A percentile compares a stretch with the other conserved stretches of the same genome.
Conservation (phyloP, 2,888 invertebrate species). For the Diarsia rubi region DNA sequence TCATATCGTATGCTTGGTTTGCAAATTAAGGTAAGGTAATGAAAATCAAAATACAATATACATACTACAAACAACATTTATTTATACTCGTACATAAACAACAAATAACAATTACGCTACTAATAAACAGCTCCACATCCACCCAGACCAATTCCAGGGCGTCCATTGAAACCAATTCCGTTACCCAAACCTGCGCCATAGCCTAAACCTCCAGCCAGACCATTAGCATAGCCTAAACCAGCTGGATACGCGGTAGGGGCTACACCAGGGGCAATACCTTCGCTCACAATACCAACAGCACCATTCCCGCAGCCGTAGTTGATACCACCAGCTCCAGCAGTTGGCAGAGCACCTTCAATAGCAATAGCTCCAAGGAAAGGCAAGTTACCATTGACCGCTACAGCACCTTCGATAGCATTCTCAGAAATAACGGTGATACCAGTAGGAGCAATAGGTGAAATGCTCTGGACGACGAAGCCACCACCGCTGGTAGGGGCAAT, state of each 20-base stretch:
- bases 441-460: constrained; percentile 72
- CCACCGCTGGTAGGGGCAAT: constrained; percentile 64
- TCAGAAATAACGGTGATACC: constrained; percentile 72
- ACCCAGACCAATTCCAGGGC: constrained; percentile 34
- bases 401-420: constrained; percentile 68
- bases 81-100: constrained; percentile 13
- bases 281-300: constrained; percentile 71
- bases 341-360: constrained; percentile 68
- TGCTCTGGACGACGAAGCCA: constrained; percentile 65
- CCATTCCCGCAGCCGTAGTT: constrained; percentile 76
- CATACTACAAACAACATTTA: constrained; percentile 41
- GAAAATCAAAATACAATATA: constrained; percentile 25
- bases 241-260: constrained; percentile 18
- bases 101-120: constrained; percentile 25
- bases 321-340: constrained; percentile 72
- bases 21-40: background rate
- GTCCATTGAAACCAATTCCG: constrained; percentile 44
- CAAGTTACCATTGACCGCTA: constrained; percentile 64
- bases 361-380: constrained; percentile 70
- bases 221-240: constrained; percentile 24
- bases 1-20: background rate
- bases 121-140: constrained; percentile 45
- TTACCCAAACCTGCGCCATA: constrained; percentile 32
- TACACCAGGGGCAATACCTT: constrained; percentile 51
- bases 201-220: constrained; percentile 32